phyloP scores from a whole-genome alignment of 2,888 invertebrate species.

The Phorcus lineatus region DNA sequence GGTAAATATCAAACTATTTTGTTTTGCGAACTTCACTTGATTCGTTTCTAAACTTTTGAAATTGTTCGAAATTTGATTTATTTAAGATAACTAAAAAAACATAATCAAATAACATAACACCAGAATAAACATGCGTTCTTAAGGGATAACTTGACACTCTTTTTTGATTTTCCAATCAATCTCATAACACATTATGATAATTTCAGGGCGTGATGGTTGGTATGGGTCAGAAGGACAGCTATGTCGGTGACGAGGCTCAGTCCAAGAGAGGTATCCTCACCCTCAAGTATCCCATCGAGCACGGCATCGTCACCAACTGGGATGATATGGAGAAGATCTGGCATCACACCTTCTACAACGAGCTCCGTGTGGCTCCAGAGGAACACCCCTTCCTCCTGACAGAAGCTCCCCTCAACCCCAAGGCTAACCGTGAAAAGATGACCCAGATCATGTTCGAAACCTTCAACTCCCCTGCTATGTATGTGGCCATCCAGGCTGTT shows the following conservation, averaged over 20 bases:
- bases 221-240: slow-evolving; percentile 70
- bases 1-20: no score
- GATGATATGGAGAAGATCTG: slow-evolving; percentile 75
- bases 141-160: no score
- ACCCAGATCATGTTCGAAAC: slow-evolving; percentile 81
- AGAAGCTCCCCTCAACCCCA: slow-evolving; percentile 91
- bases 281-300: slow-evolving; percentile 72
- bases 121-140: no score
- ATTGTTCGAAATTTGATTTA: no score
- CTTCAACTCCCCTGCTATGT: slow-evolving; percentile 95
- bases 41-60: no score
- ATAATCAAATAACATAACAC: no score
- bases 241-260: slow-evolving; percentile 70
- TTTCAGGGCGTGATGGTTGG: slow-evolving; percentile 60
- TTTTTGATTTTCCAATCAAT: no score
- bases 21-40: no score
- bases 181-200: no score
- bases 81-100: no score
- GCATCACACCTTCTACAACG: slow-evolving; percentile 74
- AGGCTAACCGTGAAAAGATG: slow-evolving; percentile 92
- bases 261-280: slow-evolving; percentile 70
- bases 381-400: slow-evolving; percentile 92
- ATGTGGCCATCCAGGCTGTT: slow-evolving; percentile 95
- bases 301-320: slow-evolving; percentile 74
- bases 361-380: slow-evolving; percentile 78